A percentile compares a stretch with the other conserved stretches of the same genome.
Evolutionary conservation across 2,888 invertebrate genomes (phyloP).

Genomic region (Salpingus planirostris): DNA sequence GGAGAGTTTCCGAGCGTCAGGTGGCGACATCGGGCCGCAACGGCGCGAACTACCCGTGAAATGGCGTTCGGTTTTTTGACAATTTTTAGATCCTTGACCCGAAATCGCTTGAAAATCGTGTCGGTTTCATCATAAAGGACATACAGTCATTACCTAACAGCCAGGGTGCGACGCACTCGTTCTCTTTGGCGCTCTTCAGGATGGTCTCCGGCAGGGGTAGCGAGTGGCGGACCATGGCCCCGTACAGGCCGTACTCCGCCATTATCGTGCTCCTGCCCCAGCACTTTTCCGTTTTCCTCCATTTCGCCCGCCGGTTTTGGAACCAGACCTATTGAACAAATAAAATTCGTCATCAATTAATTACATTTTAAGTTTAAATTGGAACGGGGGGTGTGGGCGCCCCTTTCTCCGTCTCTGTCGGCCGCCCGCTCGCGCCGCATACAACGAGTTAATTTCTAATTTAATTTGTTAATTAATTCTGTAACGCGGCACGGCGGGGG

Average conservation of each 20-base stretch:
- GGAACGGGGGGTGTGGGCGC: no score
- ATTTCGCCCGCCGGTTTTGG: conserved; percentile 96
- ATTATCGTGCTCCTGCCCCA: conserved; percentile 99
- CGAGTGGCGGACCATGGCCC: conserved; percentile 99
- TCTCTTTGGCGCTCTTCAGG: conserved; percentile 93
- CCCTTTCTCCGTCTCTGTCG: no score
- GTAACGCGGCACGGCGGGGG: conserved; percentile 39
- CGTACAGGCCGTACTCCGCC: conserved; percentile 99
- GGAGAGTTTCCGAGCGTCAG: conserved; percentile 5
- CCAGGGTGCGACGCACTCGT: conserved; percentile 97
- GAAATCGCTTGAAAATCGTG: no score
- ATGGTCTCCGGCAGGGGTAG: conserved; percentile 97
- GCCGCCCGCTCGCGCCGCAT: no score
- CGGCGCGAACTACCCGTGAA: conserved; percentile 1
- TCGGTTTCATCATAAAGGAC: no score
- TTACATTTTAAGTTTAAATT: no score
- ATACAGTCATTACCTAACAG: conserved; percentile 75
- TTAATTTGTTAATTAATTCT: conserved; percentile 47
- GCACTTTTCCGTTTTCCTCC: conserved; percentile 99
- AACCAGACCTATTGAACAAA: conserved; percentile 94
- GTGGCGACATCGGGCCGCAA: conserved; percentile 17
- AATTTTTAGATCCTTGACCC: no score
- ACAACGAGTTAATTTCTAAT: conserved; percentile 47
- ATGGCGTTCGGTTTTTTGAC: no score
- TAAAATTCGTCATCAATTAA: conserved; percentile 2